Conservation (phyloP, 2,888 invertebrate species). For the Venusia cambrica region DNA sequence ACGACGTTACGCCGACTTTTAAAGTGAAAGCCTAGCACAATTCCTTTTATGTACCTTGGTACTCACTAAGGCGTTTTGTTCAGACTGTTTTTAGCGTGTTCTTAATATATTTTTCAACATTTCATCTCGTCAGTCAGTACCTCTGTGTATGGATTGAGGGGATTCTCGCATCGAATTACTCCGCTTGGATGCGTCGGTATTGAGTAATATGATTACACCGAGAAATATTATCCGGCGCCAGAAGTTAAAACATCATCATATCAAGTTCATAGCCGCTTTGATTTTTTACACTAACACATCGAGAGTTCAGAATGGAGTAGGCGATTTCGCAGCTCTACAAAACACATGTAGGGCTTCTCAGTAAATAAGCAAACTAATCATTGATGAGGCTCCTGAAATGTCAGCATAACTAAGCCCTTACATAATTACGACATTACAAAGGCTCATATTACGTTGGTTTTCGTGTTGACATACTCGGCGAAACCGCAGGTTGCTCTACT, state of each 20-base stretch:
- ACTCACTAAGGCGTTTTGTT: slow-evolving; percentile 10
- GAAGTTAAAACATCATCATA: slow-evolving; percentile 27
- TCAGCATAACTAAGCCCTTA: slow-evolving; percentile 26
- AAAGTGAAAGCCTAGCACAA: slow-evolving; percentile 13
- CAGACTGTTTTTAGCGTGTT: slow-evolving; percentile 3
- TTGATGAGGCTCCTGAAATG: slow-evolving; percentile 24
- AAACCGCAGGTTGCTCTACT: slow-evolving; percentile 34
- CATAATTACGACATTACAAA: slow-evolving; percentile 25
- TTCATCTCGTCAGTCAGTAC: slow-evolving; percentile 18
- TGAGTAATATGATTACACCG: slow-evolving; percentile 38
- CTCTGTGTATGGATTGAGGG: slow-evolving; percentile 30
- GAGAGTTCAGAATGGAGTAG: slow-evolving; percentile 8
- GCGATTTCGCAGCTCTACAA: slow-evolving; percentile 5
- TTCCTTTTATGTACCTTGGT: too few species aligned
- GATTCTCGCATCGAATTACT: slow-evolving; percentile 41
- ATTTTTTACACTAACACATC: slow-evolving; percentile 20
- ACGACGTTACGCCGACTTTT: slow-evolving; percentile 11
- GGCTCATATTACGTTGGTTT: slow-evolving; percentile 31
- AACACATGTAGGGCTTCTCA: slow-evolving; percentile 11
- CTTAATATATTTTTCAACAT: slow-evolving; percentile 5
- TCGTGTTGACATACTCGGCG: slow-evolving; percentile 25
- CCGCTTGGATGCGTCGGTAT: slow-evolving; percentile 43
- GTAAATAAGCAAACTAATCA: slow-evolving; percentile 21
- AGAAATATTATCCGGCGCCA: slow-evolving; percentile 55
- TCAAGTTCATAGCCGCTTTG: slow-evolving; percentile 14